phyloP scores from a whole-genome alignment of 2,797 vertebrate genomes.

The Hirundo rustica region DNA sequence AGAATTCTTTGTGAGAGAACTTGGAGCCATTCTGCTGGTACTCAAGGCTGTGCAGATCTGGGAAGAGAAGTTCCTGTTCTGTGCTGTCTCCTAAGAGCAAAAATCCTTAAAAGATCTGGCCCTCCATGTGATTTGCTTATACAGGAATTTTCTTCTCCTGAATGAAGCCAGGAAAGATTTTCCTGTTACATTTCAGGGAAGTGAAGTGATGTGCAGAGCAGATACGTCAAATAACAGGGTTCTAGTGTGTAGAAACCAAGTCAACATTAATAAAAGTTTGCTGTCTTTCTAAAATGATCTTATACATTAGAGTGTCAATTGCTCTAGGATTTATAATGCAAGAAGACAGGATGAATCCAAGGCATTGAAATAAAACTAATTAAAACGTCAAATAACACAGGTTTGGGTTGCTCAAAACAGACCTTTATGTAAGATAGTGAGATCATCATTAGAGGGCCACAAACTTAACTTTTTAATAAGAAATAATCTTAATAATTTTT shows the following conservation, averaged over 20 bases:
- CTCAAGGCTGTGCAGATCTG: background rate
- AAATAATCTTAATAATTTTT: background rate
- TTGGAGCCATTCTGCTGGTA: background rate
- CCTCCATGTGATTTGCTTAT: background rate
- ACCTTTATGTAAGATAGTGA: background rate
- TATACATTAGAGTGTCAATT: conserved; percentile 13
- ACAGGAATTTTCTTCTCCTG: background rate
- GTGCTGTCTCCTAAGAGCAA: background rate
- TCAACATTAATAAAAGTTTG: conserved; percentile 45
- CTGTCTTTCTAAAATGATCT: conserved; percentile 27
- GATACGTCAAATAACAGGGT: background rate
- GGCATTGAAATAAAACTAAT: conserved; percentile 41
- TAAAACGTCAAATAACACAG: conserved; percentile 55
- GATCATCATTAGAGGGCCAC: background rate
- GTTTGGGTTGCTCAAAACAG: conserved; percentile 25
- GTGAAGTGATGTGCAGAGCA: background rate
- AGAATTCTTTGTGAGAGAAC: background rate
- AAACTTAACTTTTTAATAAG: background rate
- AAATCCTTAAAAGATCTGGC: background rate
- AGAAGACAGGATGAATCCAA: conserved; percentile 35
- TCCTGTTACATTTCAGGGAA: background rate
- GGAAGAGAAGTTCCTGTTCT: background rate
- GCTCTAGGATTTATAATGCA: background rate
- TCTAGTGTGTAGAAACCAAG: background rate
- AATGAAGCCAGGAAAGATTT: background rate